Base-by-base conservation (phyloP, 92 coral and sea anemone genomes). In the Epizoanthus ramosus region DNA sequence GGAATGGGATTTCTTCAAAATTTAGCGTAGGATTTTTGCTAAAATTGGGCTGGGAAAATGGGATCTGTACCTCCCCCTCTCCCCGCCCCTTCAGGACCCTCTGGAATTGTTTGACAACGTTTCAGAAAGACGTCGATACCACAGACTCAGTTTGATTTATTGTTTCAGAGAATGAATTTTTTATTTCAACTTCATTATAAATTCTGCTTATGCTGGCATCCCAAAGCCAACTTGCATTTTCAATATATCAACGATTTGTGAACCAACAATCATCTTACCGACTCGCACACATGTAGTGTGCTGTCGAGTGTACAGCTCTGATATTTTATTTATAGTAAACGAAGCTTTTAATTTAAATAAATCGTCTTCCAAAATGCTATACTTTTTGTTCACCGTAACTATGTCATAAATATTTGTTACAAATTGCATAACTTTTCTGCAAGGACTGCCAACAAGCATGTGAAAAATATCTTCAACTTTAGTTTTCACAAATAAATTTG, bases 341-440 rank as follows among this genome's bases (percentile, higher is more conserved):
- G 0, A 47, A 47, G 54, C 54, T 47, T 47, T 33, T 16, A 37
- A 67, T 18, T 28, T 67, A 67, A 67, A 67, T 28, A 67, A 28
- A 50, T 33, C 43, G 71, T 65, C 14, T 41, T 65, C 35, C 71
- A 65, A 64, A 64, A 65, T 65, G 50, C 50, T 43, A 28, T 25
- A 22, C 43, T 3, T 25, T 18, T 31, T 25, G 43, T 35, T 31
- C 28, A 25, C 41, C 71, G 25, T 12, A 17, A 3, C 39, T 28
- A 14, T 65, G 6, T 6, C 39, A 67, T 67, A 67, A 67, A 67
- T 67, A 67, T 18, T 67, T 67, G 19, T 23, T 64, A 64, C 69
- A 64, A 64, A 64, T 64, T 64, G 39, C 67, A 8, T 3, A 17
- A 24, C 41, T 15, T 33, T 8, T 21, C 18, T 0, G 50, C 72